Evolutionary conservation across 1,140 invertebrate species (phyloP), one percentile per base, ranked within the genome.

Genomic region (Drosophila pseudoobscura): DNA sequence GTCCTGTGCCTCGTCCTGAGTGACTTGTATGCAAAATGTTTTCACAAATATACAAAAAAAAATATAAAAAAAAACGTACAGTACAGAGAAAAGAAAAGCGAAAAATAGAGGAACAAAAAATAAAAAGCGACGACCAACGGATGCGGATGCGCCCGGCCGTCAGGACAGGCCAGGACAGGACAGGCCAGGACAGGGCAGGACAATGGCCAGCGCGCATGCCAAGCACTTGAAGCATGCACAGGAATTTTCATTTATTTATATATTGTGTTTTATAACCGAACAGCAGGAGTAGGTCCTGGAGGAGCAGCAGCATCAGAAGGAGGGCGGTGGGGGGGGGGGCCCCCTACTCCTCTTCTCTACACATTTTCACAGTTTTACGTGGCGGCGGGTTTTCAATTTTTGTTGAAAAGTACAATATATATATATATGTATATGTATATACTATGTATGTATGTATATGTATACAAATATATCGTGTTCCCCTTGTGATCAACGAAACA

Each of bases 221-320:
- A 63, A 78, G 85, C 83, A 87, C 82, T 87, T 87, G 82, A 87
- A 87, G 82, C 82, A 87, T 87, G 82, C 82, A 87, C 82, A 82
- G 82, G 82, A 85, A 85, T 87, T 87, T 87, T 87, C 82, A 87
- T 87, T 85, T 85, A 87, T 87, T 87, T 87, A 87, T 87, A 87
- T 87, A 87, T 87, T 87, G 82, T 87, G 84, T 88, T 87, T 88
- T 87, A 87, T 87, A 88, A 75, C 83, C 79, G 35, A 65, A 56
- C 55, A 65, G 47, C 58, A 68, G 50, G 11, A 59, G 35, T 51
- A 39, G 39, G 24, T 58, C 44, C 44, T 59, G 51, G 17, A 55
- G 46, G 49, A 58, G 56, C 52, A 57, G 26, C 17, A 31, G 35
- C 22, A 54, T 39, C 53, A 52, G 22, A 0, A 46, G 47, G 60